A percentile compares a stretch with the other conserved stretches of the same genome.
These are phyloP conservation scores for Sebastes fasciatus DNA, from an alignment of 2,113 vertebrate genomes.

Conservation along the genomic window DNA sequence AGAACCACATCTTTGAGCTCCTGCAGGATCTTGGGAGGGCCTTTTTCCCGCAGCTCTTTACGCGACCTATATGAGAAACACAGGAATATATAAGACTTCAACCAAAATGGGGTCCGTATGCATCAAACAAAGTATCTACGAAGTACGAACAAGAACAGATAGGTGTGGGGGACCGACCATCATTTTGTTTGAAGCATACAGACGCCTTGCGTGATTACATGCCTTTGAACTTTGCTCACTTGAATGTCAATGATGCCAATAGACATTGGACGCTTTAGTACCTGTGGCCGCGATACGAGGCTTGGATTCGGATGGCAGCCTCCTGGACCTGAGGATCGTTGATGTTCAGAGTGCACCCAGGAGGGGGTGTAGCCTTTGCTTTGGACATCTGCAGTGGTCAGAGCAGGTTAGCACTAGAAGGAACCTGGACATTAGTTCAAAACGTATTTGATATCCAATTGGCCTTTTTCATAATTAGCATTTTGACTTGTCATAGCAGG, in stretches of 20 bases:
- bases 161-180: background rate
- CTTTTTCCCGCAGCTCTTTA: slow-evolving; percentile 78
- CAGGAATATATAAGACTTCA: background rate
- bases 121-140: background rate
- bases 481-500: background rate
- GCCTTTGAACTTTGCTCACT: background rate
- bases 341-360: slow-evolving; percentile 77
- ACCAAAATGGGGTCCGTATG: background rate
- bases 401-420: background rate
- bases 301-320: slow-evolving; percentile 81
- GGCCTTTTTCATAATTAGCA: background rate
- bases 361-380: slow-evolving; percentile 67
- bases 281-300: slow-evolving; percentile 82
- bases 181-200: background rate
- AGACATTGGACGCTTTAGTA: slow-evolving; percentile 29
- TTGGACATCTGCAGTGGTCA: slow-evolving; percentile 78
- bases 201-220: background rate
- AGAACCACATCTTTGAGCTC: slow-evolving; percentile 79
- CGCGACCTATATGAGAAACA: slow-evolving; percentile 55
- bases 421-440: background rate
- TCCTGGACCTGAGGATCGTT: slow-evolving; percentile 80
- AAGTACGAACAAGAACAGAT: background rate
- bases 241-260: background rate
- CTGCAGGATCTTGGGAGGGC: slow-evolving; percentile 77
- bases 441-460: background rate